Percentiles rank a stretch among this genome's conserved stretches.
Conservation (phyloP, 2,797 vertebrate genomes). For the Helostoma temminkii region DNA sequence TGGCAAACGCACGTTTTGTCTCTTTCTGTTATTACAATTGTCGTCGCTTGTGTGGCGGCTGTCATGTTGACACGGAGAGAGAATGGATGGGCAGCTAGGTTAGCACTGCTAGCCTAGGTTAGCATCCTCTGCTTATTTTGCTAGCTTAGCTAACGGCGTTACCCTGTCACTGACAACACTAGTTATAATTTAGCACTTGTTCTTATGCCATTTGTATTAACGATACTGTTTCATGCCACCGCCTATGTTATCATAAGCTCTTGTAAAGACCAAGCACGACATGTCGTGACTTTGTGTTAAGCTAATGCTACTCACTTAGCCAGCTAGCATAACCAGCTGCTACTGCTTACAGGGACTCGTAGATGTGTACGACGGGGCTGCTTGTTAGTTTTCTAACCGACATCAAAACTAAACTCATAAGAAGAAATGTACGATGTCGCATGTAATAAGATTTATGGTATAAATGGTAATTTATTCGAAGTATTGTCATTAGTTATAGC, state of each 20-base stretch:
- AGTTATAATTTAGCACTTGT: background rate
- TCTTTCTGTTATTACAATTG: background rate
- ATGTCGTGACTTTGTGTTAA: constrained; percentile 68
- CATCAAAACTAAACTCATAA: background rate
- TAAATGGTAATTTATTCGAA: background rate
- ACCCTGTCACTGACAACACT: background rate
- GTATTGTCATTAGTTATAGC: no score
- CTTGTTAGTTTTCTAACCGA: background rate
- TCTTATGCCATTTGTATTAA: no score
- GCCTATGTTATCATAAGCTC: background rate
- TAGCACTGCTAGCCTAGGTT: constrained; percentile 43
- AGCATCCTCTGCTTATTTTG: constrained; percentile 42
- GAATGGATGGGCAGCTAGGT: constrained; percentile 11
- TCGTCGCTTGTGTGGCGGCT: background rate
- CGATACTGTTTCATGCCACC: rapidly evolving
- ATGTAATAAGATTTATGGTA: background rate
- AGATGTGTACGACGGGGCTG: no score
- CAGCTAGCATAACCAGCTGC: constrained; percentile 38
- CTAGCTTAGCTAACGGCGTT: constrained; percentile 3
- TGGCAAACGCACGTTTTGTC: rapidly evolving
- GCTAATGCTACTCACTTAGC: constrained; percentile 18
- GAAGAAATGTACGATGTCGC: background rate
- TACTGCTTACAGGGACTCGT: background rate
- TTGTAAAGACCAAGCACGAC: background rate
- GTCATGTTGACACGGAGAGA: background rate